Conservation (phyloP, 2,797 vertebrate genomes). For the Numenius phaeopus region DNA sequence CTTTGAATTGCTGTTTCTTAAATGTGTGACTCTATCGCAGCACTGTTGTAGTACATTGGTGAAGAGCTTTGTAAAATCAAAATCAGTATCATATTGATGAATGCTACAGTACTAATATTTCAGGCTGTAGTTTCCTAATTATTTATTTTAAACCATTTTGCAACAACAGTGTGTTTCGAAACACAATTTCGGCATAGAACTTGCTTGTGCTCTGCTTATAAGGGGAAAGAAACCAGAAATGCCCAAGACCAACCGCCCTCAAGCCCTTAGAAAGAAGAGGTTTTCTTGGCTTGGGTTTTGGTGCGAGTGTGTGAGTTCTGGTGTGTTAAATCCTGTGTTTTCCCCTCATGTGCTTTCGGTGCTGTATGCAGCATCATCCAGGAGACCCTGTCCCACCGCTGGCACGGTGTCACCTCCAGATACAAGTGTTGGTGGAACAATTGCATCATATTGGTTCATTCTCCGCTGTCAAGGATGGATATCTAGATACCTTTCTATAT, state of each 20-base stretch:
- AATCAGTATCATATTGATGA: not conserved
- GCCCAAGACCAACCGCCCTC: not conserved
- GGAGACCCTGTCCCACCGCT: fast-evolving
- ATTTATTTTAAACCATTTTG: not conserved
- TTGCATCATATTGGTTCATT: not conserved
- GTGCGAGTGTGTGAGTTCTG: not conserved
- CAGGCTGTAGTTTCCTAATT: not conserved
- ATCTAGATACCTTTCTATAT: not conserved
- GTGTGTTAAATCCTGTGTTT: not conserved
- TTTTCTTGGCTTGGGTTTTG: not conserved
- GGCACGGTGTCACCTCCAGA: not conserved
- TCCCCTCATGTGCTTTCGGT: not conserved
- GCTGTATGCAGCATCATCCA: not conserved
- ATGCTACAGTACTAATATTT: not conserved
- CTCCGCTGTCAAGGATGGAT: not conserved
- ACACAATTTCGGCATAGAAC: not conserved
- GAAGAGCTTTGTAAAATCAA: not conserved
- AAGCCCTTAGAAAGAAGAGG: not conserved
- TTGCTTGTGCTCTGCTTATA: not conserved
- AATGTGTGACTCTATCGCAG: not conserved
- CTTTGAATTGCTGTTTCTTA: not conserved
- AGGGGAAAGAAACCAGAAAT: not conserved
- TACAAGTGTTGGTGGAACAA: fast-evolving
- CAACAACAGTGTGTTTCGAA: fast-evolving
- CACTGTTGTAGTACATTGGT: not conserved